Base-by-base conservation (phyloP, 2,113 vertebrate species). In the Marmota flaviventris region DNA sequence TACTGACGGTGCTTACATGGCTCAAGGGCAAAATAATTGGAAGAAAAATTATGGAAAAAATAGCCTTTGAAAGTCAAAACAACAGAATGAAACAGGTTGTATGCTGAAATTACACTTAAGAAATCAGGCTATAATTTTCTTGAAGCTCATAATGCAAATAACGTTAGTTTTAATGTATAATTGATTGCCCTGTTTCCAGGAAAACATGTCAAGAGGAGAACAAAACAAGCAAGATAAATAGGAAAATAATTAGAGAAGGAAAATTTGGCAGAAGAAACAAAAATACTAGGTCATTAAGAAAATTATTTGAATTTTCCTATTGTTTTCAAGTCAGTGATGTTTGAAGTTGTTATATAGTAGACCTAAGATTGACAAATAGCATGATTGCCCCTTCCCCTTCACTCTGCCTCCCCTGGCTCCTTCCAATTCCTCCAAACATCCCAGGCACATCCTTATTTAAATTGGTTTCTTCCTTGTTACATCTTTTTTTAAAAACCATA, bases 261-360 rank as follows among this genome's bases (percentile, higher is more conserved):
- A 0, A 53, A 78, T 94, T 69, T 86, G 39, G n/a, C 77, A 29
- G 6, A 42, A 85, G 34, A 65, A 89, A 78, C 94, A 96, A 58
- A 86, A 96, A 93, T 63, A 32, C 1, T 79, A 51, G 24, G 25
- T 75, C 85, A 70, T 93, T 96, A 72, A 27, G 25, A 67, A 97
- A 76, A 95, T 94, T 83, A 96, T 91, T 91, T 93, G 67, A 96
- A 84, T 45, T 83, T 77, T 70, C 22, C 32, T 27, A 53, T 70
- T 53, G 16, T 92, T 97, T 90, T 89, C 53, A 70, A 70, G 42
- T 65, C 27, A 45, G 8, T 65, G 63, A 91, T 93, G 34, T 70
- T 56, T 83, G 48, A 14, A 37, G 61, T 79, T 34, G 53, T 79
- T 69, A 89, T 79, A 58, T 61, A n/a, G 11, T 3, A 10, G 24